phyloP scores from a whole-genome alignment of 2,888 invertebrate genomes.

The Dryocosmus kuriphilus region DNA sequence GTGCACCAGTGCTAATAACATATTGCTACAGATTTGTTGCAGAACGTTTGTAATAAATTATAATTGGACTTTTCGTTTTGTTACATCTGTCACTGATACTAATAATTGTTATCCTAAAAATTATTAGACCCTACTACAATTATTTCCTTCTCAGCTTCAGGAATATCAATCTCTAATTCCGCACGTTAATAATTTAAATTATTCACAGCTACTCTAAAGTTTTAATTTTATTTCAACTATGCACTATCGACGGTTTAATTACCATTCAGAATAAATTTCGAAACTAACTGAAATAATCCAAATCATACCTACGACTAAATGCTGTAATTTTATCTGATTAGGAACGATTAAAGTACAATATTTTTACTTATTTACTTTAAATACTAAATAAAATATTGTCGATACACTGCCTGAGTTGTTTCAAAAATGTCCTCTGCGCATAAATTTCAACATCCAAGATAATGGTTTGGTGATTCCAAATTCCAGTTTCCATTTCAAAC shows the following conservation, averaged over 20 bases:
- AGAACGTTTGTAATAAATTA: too few relatives aligned
- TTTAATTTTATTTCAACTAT: neutral
- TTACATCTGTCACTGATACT: neutral
- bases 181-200: neutral
- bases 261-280: neutral
- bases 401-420: too few relatives aligned
- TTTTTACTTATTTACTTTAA: neutral
- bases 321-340: neutral
- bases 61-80: neutral
- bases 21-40: too few relatives aligned
- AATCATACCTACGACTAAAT: neutral
- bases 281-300: neutral
- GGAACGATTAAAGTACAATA: neutral
- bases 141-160: too few relatives aligned
- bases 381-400: too few relatives aligned
- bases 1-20: too few relatives aligned
- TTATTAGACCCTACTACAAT: too few relatives aligned
- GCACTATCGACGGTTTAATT: neutral
- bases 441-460: neutral
- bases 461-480: neutral
- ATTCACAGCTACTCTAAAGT: neutral
- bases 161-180: neutral
- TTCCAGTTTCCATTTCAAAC: neutral
- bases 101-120: neutral
- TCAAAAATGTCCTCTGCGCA: neutral